Percentiles rank a stretch among this genome's conserved stretches.
Evolutionary conservation across 2,113 vertebrate species (phyloP).

Genomic region (Orycteropus afer): DNA sequence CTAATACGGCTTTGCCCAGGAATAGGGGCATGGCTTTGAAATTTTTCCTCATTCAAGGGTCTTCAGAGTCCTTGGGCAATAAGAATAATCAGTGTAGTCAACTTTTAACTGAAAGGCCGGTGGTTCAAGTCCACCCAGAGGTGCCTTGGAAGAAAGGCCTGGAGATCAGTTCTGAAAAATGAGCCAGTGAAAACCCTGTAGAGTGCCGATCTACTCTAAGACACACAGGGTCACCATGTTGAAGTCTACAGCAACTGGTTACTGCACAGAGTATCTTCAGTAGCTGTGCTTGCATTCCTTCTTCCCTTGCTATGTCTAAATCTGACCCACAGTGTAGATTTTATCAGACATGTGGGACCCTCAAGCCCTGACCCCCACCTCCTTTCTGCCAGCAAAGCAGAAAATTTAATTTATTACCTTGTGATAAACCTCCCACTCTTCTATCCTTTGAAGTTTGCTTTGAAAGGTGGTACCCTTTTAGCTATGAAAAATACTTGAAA

Average conservation of each 20-base stretch:
- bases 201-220: too few relatives aligned
- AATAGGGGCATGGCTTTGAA: not conserved
- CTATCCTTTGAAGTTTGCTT: not conserved
- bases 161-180: too few relatives aligned
- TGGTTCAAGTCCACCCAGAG: too few relatives aligned
- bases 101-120: too few relatives aligned
- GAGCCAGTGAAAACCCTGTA: too few relatives aligned
- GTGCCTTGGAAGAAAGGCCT: too few relatives aligned
- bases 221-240: too few relatives aligned
- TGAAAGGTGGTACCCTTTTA: conserved; percentile 29
- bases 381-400: not conserved
- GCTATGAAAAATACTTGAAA: not conserved
- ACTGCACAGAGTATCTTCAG: not conserved
- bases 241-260: too few relatives aligned
- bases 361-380: not conserved
- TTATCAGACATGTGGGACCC: not conserved
- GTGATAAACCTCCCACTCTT: not conserved
- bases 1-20: not conserved
- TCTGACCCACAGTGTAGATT: not conserved
- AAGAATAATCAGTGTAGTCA: too few relatives aligned
- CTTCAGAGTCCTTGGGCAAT: too few relatives aligned
- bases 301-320: not conserved
- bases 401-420: not conserved
- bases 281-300: not conserved
- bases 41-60: not conserved